These are phyloP conservation scores for Drosophila pectinifera DNA, from an alignment of 1,140 invertebrate genomes.

Conservation along the genomic window DNA sequence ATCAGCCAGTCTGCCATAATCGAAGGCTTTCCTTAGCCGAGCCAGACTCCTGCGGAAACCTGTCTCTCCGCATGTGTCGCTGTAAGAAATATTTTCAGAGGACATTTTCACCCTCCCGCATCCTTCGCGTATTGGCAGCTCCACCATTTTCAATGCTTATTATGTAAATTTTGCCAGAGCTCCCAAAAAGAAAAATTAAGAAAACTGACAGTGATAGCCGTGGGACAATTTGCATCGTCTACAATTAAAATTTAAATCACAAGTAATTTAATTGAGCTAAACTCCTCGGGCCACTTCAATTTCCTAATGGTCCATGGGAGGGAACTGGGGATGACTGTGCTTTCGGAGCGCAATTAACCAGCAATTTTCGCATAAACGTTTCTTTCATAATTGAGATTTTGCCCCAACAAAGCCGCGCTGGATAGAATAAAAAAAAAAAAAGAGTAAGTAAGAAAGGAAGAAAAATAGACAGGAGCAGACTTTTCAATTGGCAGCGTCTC, in stretches of 20 bases:
- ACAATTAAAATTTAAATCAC: slow-evolving; percentile 83
- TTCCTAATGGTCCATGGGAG: slow-evolving; percentile 29
- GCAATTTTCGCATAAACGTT: slow-evolving; percentile 82
- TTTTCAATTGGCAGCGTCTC: slow-evolving; percentile 76
- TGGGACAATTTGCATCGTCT: slow-evolving; percentile 61
- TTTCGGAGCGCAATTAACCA: slow-evolving; percentile 73
- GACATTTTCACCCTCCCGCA: slow-evolving; percentile 16
- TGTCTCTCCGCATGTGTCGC: slow-evolving; percentile 69
- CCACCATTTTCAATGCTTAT: slow-evolving; percentile 69
- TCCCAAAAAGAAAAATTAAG: slow-evolving; percentile 33
- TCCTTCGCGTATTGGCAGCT: slow-evolving; percentile 19
- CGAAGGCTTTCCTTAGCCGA: slow-evolving; percentile 68
- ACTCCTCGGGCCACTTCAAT: slow-evolving; percentile 58
- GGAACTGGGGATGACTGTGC: slow-evolving; percentile 12
- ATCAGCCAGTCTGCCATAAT: slow-evolving; percentile 59
- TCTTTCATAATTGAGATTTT: slow-evolving; percentile 64
- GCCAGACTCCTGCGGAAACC: slow-evolving; percentile 50
- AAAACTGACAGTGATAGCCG: slow-evolving; percentile 69
- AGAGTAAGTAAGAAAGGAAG: slow-evolving; percentile 14
- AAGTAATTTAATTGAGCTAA: slow-evolving; percentile 82
- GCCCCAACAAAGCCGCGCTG: slow-evolving; percentile 54
- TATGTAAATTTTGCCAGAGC: slow-evolving; percentile 68
- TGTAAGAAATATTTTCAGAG: slow-evolving; percentile 30
- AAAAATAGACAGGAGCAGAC: slow-evolving; percentile 48
- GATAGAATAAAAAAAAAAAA: slow-evolving; percentile 33